Evolutionary conservation across 2,888 invertebrate species (phyloP).

Genomic region (Chloroclysta siterata): DNA sequence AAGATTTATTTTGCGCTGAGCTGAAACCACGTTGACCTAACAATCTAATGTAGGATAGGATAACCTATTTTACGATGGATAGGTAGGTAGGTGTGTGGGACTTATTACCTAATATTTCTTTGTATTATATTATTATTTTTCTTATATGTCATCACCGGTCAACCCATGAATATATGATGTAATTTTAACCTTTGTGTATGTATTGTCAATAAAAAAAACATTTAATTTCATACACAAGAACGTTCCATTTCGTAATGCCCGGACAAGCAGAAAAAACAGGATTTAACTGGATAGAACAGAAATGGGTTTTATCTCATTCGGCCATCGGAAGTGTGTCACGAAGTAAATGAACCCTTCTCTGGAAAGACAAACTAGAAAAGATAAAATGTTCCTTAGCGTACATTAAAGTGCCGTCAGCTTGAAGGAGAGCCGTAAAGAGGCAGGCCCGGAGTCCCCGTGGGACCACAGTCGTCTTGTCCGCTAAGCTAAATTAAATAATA

Average conservation of each 20-base stretch:
- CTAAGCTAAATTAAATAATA: conserved; percentile 71
- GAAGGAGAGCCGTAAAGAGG: conserved; percentile 75
- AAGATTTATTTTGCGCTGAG: too few species aligned
- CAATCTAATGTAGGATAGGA: too few species aligned
- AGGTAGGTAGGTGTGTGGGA: too few species aligned
- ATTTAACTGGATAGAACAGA: conserved; percentile 61
- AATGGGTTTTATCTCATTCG: conserved; percentile 69
- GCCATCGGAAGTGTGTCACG: conserved; percentile 75
- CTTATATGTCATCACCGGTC: too few species aligned
- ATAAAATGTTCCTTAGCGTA: conserved; percentile 80
- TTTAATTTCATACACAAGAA: not conserved
- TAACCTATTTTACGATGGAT: too few species aligned
- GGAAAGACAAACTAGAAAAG: conserved; percentile 78
- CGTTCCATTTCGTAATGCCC: conserved; percentile 49
- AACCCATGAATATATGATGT: too few species aligned
- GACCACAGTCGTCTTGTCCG: conserved; percentile 58
- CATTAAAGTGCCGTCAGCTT: conserved; percentile 77
- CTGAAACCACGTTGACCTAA: too few species aligned
- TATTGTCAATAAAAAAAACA: too few species aligned
- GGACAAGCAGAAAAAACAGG: conserved; percentile 61
- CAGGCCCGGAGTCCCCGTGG: conserved; percentile 60
- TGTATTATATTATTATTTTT: too few species aligned
- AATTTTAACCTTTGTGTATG: too few species aligned
- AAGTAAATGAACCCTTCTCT: conserved; percentile 78
- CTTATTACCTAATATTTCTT: too few species aligned